Evolutionary conservation across 2,888 invertebrate genomes (phyloP).

Genomic region (Agonopterix subpropinquella): DNA sequence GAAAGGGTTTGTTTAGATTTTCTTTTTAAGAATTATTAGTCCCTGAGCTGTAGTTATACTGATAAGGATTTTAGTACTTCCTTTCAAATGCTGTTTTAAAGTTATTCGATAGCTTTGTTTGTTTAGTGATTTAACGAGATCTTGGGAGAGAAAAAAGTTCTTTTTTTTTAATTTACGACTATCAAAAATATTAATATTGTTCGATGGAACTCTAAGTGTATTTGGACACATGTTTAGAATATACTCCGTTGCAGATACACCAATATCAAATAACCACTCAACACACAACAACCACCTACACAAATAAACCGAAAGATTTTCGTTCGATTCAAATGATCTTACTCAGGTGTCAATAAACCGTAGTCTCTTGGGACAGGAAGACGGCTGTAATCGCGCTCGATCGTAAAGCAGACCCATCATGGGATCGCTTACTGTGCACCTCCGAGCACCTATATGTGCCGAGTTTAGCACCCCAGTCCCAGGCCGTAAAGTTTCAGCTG

Average conservation of each 20-base stretch:
- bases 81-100: neutral
- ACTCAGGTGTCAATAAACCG: conserved; percentile 67
- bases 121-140: too few species aligned
- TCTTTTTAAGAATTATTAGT: conserved; percentile 65
- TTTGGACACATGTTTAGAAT: too few species aligned
- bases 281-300: too few species aligned
- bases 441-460: conserved; percentile 7
- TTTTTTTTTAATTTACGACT: too few species aligned
- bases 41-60: conserved; percentile 48
- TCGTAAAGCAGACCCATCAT: conserved; percentile 56
- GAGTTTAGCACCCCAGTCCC: conserved; percentile 38
- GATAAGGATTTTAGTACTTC: conserved; percentile 28
- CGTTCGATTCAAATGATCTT: conserved; percentile 50
- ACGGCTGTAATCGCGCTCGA: conserved; percentile 36
- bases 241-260: too few species aligned
- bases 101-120: too few species aligned
- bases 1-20: conserved; percentile 44
- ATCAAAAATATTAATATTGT: too few species aligned
- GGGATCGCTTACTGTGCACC: conserved; percentile 47
- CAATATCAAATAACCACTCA: too few species aligned
- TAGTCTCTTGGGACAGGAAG: conserved; percentile 33
- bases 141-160: too few species aligned
- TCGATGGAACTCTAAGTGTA: too few species aligned
- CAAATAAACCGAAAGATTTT: conserved; percentile 18
- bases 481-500: conserved; percentile 29